A percentile compares a stretch with the other conserved stretches of the same genome.
These are phyloP conservation scores for Pteropus alecto DNA, from an alignment of 2,113 vertebrate species.

Conservation along the genomic window DNA sequence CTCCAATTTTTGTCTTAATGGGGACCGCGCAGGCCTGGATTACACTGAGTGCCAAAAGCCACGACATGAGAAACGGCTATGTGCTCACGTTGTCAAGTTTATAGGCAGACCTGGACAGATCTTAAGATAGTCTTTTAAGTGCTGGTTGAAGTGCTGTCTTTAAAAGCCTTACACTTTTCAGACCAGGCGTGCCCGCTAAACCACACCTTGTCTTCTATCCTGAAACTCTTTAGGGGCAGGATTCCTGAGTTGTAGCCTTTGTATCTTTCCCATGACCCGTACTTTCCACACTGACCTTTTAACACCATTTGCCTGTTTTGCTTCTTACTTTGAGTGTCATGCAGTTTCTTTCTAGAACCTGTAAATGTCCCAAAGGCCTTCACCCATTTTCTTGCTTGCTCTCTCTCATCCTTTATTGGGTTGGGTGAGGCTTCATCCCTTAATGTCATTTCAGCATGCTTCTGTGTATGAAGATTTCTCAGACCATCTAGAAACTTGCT, in stretches of 20 bases:
- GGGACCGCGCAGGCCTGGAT: neutral
- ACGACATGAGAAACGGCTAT: neutral
- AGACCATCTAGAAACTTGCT: neutral
- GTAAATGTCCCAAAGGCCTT: neutral
- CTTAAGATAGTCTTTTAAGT: neutral
- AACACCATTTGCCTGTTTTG: neutral
- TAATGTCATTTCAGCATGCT: neutral
- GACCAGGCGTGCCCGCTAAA: neutral
- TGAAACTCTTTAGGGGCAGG: neutral
- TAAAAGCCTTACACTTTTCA: neutral
- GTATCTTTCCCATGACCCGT: neutral
- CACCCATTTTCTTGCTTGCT: neutral
- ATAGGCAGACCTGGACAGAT: neutral
- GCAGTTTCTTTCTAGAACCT: neutral
- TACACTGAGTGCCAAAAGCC: neutral
- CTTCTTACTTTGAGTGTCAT: neutral
- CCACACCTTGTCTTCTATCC: neutral
- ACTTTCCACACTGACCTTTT: neutral
- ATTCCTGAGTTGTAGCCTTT: neutral
- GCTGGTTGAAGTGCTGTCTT: neutral
- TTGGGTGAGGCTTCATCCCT: neutral
- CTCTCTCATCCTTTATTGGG: neutral
- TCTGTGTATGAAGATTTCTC: neutral
- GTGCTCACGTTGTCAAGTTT: neutral
- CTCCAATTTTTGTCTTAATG: neutral